phyloP scores from a whole-genome alignment of 2,888 invertebrate genomes.

The Geophilus truncorum region DNA sequence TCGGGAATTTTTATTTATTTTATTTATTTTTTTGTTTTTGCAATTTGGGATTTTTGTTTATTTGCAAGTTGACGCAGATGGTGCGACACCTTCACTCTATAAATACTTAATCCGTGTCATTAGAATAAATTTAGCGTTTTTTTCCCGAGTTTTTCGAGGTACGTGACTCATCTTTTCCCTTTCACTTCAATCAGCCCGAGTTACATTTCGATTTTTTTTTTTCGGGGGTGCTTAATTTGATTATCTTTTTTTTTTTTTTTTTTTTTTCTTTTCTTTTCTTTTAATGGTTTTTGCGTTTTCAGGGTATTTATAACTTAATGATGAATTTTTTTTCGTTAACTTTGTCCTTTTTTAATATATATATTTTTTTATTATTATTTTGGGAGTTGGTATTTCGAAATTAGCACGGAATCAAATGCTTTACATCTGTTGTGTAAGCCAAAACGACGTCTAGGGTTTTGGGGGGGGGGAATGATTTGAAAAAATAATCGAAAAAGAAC shows the following conservation, averaged over 20 bases:
- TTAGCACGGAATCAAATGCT: neutral
- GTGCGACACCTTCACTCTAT: constrained; percentile 11
- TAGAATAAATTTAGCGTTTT: neutral
- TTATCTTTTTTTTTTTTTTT: neutral
- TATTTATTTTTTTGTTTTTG: neutral
- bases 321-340: neutral
- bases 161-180: neutral
- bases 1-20: too few relatives aligned
- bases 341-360: neutral
- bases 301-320: neutral
- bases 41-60: neutral
- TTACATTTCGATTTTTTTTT: constrained; percentile 15
- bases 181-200: constrained; percentile 22
- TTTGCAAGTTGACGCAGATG: neutral
- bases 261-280: neutral
- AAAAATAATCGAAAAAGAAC: neutral
- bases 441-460: neutral
- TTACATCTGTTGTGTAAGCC: neutral
- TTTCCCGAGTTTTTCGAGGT: neutral
- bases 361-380: neutral
- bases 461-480: neutral
- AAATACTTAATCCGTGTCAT: constrained; percentile 9
- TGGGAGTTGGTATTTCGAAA: neutral
- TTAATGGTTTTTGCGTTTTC: neutral
- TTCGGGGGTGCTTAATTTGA: constrained; percentile 4